phyloP scores from a whole-genome alignment of 2,888 invertebrate species.

The Aporophyla lueneburgensis region DNA sequence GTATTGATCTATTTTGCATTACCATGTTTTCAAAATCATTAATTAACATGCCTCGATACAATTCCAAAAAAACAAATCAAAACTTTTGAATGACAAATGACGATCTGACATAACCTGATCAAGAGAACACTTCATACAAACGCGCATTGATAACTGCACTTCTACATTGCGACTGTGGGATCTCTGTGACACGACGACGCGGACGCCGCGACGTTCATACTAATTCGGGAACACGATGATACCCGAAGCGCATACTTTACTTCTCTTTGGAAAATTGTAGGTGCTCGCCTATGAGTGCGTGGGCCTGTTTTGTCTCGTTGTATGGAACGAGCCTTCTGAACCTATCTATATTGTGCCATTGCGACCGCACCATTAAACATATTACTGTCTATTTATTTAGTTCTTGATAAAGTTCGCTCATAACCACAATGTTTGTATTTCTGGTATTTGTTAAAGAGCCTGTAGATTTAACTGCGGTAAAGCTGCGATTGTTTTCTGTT shows the following conservation, averaged over 20 bases:
- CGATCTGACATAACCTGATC: not conserved
- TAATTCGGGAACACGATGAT: not conserved
- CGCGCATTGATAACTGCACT: not conserved
- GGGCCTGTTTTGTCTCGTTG: not conserved
- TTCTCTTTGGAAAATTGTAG: too few species aligned
- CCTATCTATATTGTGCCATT: not conserved
- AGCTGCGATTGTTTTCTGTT: not conserved
- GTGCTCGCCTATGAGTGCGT: not conserved
- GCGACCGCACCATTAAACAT: slow-evolving; percentile 68
- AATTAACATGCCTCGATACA: too few species aligned
- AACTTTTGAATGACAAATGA: not conserved
- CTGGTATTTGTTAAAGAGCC: slow-evolving; percentile 18
- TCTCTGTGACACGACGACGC: not conserved
- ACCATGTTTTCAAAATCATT: too few species aligned
- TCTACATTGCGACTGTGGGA: not conserved
- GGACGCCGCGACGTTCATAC: too few species aligned
- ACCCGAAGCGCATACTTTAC: too few species aligned
- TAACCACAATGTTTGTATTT: slow-evolving; percentile 56
- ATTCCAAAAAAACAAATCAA: too few species aligned
- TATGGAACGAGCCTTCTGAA: not conserved
- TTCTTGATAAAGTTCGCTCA: slow-evolving; percentile 63
- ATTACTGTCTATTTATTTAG: slow-evolving; percentile 70
- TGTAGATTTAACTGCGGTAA: slow-evolving; percentile 9
- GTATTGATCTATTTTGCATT: too few species aligned
- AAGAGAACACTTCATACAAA: not conserved